Percentiles rank a stretch among this genome's conserved stretches.
Evolutionary conservation across 2,888 invertebrate species (phyloP).

Genomic region (Ectropis crepuscularia): DNA sequence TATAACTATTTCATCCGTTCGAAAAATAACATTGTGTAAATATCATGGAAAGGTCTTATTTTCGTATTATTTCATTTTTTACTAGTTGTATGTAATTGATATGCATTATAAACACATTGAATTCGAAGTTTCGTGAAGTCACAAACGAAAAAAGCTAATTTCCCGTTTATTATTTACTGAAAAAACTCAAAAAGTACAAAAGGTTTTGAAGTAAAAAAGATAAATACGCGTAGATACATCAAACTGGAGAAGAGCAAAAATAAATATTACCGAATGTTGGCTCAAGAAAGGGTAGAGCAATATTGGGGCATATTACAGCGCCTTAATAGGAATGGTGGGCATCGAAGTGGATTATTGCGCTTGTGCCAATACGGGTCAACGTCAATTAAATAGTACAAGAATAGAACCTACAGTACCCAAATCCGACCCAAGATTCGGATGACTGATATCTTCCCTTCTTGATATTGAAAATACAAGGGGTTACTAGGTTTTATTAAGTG

Average conservation of each 20-base stretch:
- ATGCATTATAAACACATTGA: too few relatives aligned
- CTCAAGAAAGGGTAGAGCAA: constrained; percentile 24
- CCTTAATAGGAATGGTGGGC: constrained; percentile 29
- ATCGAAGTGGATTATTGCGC: constrained; percentile 25
- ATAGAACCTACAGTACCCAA: constrained; percentile 10
- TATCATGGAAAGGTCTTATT: too few relatives aligned
- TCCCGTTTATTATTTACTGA: not conserved
- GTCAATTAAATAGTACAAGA: constrained; percentile 27
- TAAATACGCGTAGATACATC: not conserved
- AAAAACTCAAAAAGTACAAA: constrained; percentile 6
- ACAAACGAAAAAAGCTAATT: not conserved
- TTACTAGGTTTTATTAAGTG: too few relatives aligned
- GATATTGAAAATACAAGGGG: not conserved
- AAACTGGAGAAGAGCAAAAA: constrained; percentile 10
- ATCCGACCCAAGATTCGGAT: constrained; percentile 1
- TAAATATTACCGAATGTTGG: constrained; percentile 18
- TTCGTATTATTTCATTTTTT: too few relatives aligned
- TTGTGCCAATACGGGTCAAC: constrained; percentile 25
- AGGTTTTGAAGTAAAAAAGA: not conserved
- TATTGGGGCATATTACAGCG: constrained; percentile 24
- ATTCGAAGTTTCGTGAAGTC: too few relatives aligned
- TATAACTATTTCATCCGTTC: too few relatives aligned
- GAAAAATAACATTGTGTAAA: too few relatives aligned
- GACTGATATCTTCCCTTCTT: not conserved
- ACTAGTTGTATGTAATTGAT: too few relatives aligned